Evolutionary conservation across 2,797 vertebrate genomes (phyloP), one percentile per base, ranked within the genome.

Genomic region (Balearica regulorum): DNA sequence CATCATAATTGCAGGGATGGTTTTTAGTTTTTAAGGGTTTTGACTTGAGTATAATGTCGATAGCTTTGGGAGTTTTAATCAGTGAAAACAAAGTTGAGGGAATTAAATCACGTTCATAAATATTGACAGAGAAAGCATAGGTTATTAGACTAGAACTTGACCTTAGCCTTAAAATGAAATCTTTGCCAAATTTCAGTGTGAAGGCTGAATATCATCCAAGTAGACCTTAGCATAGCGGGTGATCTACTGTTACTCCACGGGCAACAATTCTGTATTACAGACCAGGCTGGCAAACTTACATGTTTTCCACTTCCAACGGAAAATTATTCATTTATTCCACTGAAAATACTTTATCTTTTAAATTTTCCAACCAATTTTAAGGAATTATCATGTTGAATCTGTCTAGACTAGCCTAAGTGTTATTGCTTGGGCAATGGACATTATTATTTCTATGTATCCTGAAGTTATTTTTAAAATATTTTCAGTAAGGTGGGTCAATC

Each of bases 391-490:
- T 66, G 29, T 65, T 61, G 39, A 79, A 86, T 72, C 7, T 76
- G 21, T 92, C 57, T 81, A 65, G 54, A 70, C 44, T 55, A 37
- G 28, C 31, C 21, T 53, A 70, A 95, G 9, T 85, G 48, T 20
- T 90, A 44, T 5, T 55, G 51, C 35, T 69, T 8, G 51, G 7
- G 22, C 49, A 90, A 55, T 60, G 2, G 2, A 61, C 39, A 31
- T 29, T 95, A 72, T 88, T 93, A 90, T 79, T 91, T 31, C 18
- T 72, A 13, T 10, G 37, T 78, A 58, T 76, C 24, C 19, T 69
- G 44, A 92, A 81, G 78, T 77, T 96, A 84, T 89, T 93, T 95
- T 85, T 19, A 33, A 82, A 84, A 89, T 76, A 11, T 93, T 96
- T 92, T 92, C 43, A 29, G 66, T 64, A 73, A 82, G 48, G 66